Percentiles rank a stretch among this genome's conserved stretches.
These are phyloP conservation scores for Champsocephalus gunnari DNA, from an alignment of 2,797 vertebrate genomes.

Conservation along the genomic window DNA sequence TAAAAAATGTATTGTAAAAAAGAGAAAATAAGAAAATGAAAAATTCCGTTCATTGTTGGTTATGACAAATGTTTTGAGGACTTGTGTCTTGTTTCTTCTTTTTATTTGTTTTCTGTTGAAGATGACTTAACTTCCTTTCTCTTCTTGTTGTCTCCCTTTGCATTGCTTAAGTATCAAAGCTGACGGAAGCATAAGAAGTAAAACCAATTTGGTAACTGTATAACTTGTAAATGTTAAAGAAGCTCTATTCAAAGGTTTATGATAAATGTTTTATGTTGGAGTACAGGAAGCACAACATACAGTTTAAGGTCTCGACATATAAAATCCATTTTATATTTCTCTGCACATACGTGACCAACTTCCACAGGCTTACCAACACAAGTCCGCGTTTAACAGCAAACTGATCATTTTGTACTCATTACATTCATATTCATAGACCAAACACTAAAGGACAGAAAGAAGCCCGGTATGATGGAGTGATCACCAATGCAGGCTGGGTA, in stretches of 20 bases:
- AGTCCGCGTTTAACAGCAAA: constrained; percentile 39
- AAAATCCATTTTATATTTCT: constrained; percentile 77
- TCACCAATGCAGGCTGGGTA: constrained; percentile 4
- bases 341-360: constrained; percentile 73
- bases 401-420: constrained; percentile 26
- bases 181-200: constrained; percentile 88
- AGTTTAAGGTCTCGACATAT: constrained; percentile 77
- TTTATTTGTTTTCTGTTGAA: constrained; percentile 77
- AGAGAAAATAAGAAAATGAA: constrained; percentile 78
- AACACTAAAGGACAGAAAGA: constrained; percentile 30
- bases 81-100: constrained; percentile 85
- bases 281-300: constrained; percentile 87
- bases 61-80: constrained; percentile 92
- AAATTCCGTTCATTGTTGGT: constrained; percentile 91
- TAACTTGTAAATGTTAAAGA: constrained; percentile 89
- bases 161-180: constrained; percentile 87
- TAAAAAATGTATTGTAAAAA: constrained; percentile 86
- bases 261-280: constrained; percentile 87
- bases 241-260: constrained; percentile 87
- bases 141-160: constrained; percentile 86
- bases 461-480: constrained; percentile 8
- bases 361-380: constrained; percentile 60
- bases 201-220: constrained; percentile 92
- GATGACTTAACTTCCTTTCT: constrained; percentile 89
- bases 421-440: constrained; percentile 63